A percentile compares a stretch with the other conserved stretches of the same genome.
These are phyloP conservation scores for Drosophila melanosoma DNA, from an alignment of 2,888 invertebrate genomes.

Conservation along the genomic window DNA sequence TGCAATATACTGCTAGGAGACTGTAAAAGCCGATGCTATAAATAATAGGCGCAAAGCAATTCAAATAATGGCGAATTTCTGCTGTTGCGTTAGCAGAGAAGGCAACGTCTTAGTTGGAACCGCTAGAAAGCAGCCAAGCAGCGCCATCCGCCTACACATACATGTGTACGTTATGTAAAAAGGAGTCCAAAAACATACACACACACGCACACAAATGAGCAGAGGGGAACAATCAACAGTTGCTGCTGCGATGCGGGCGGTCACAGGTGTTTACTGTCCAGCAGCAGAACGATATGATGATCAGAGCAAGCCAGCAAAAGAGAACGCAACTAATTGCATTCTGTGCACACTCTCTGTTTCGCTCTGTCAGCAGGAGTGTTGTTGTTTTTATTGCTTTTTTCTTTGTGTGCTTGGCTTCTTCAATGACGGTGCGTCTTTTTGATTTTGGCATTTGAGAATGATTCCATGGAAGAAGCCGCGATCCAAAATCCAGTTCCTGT, in stretches of 20 bases:
- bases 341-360: constrained; percentile 2
- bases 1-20: constrained; percentile 65
- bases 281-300: constrained; percentile 13
- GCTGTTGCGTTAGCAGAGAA: constrained; percentile 15
- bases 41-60: constrained; percentile 76
- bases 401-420: constrained; percentile 51
- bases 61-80: constrained; percentile 71
- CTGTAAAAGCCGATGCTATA: constrained; percentile 64
- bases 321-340: constrained; percentile 41
- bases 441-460: constrained; percentile 52
- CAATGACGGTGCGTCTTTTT: constrained; percentile 64
- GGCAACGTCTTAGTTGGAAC: constrained; percentile 31
- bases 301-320: constrained; percentile 16
- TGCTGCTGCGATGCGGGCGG: constrained; percentile 64
- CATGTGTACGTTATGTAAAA: constrained; percentile 28
- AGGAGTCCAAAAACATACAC: constrained; percentile 26
- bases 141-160: constrained; percentile 28
- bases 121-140: constrained; percentile 75
- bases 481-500: constrained; percentile 76
- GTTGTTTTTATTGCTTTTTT: constrained; percentile 48
- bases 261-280: constrained; percentile 69
- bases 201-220: constrained; percentile 44
- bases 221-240: constrained; percentile 26
- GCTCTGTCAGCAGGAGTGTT: constrained; percentile 34
- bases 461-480: constrained; percentile 65